phyloP scores from a whole-genome alignment of 2,888 invertebrate species.

The Drosophila engyochracea region DNA sequence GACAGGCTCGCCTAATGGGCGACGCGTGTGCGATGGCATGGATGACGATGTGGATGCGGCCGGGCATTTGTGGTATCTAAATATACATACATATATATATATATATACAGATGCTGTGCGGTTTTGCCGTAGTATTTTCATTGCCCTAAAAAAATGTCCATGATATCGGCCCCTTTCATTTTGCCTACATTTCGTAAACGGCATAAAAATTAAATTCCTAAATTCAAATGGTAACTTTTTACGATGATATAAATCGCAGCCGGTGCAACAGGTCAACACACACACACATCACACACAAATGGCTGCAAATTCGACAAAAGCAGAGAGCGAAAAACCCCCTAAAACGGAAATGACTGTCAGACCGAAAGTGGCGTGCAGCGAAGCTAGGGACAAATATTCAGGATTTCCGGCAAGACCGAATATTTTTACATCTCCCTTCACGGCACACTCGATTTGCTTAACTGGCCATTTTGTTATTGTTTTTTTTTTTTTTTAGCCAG shows the following conservation, averaged over 20 bases:
- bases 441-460: slow-evolving; percentile 12
- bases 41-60: slow-evolving; percentile 23
- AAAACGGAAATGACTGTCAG: slow-evolving; percentile 66
- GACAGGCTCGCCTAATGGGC: slow-evolving; percentile 71
- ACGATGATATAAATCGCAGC: slow-evolving; percentile 61
- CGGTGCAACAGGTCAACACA: slow-evolving; percentile 60
- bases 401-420: slow-evolving; percentile 64
- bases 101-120: slow-evolving; percentile 7
- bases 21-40: slow-evolving; percentile 43
- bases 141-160: slow-evolving; percentile 9
- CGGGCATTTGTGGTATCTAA: slow-evolving; percentile 39
- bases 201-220: slow-evolving; percentile 66
- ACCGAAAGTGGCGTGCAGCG: slow-evolving; percentile 56
- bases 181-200: slow-evolving; percentile 11
- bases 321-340: slow-evolving; percentile 47
- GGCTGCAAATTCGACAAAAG: slow-evolving; percentile 29
- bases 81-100: neutral
- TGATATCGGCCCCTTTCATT: slow-evolving; percentile 18
- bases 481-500: neutral
- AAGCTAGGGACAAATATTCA: slow-evolving; percentile 52
- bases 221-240: slow-evolving; percentile 63
- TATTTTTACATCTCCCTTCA: slow-evolving; percentile 9
- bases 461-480: neutral
- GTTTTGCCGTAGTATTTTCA: slow-evolving; percentile 19
- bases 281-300: slow-evolving; percentile 13